phyloP scores from a whole-genome alignment of 1,140 invertebrate genomes.

The Cherax quadricarinatus region DNA sequence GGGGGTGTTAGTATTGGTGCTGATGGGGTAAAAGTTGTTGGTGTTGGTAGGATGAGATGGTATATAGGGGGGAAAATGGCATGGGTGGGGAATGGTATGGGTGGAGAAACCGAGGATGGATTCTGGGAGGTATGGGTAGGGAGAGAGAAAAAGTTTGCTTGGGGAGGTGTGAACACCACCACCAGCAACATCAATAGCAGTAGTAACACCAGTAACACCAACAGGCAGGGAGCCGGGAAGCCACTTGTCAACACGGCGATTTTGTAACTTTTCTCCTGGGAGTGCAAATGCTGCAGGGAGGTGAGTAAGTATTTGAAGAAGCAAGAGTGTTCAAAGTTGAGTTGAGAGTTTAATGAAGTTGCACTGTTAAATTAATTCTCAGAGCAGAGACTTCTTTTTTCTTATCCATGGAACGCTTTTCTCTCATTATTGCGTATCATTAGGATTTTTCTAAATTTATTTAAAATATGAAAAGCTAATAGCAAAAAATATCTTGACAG shows the following conservation, averaged over 20 bases:
- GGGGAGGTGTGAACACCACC: background rate
- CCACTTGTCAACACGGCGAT: background rate
- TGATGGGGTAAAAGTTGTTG: too few species aligned
- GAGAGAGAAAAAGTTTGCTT: too few species aligned
- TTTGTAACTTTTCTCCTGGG: background rate
- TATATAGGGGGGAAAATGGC: too few species aligned
- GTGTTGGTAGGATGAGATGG: too few species aligned
- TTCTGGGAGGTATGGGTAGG: too few species aligned
- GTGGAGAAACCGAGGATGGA: too few species aligned
- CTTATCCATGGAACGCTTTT: background rate
- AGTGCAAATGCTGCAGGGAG: background rate
- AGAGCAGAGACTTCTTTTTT: background rate
- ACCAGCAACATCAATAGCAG: background rate
- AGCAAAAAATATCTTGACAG: too few species aligned
- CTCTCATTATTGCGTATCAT: background rate
- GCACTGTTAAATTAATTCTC: conserved; percentile 20
- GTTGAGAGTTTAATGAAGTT: conserved; percentile 42
- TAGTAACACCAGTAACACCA: too few species aligned
- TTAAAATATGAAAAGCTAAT: too few species aligned
- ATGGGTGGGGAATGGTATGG: too few species aligned
- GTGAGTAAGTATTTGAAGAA: background rate
- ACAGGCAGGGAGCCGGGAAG: background rate
- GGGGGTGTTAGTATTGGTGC: too few species aligned
- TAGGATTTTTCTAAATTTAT: too few species aligned
- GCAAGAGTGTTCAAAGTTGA: background rate